Conservation (phyloP, 2,888 invertebrate species). For the Drosophila imparisetae region DNA sequence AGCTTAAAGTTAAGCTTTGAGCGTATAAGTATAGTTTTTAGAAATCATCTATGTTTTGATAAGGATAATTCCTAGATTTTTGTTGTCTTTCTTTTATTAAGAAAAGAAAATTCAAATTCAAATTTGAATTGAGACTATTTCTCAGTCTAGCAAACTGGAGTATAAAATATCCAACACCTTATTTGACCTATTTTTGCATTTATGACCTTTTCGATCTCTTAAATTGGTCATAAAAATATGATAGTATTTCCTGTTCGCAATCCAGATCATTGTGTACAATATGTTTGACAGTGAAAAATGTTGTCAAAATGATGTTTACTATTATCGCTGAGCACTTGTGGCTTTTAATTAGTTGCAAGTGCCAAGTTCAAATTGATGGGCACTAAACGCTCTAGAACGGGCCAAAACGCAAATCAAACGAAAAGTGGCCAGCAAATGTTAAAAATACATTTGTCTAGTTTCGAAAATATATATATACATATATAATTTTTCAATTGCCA, state of each 20-base stretch:
- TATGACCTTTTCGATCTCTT: neutral
- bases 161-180: neutral
- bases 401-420: constrained; percentile 32
- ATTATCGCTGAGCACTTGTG: constrained; percentile 28
- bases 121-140: neutral
- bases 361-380: constrained; percentile 51
- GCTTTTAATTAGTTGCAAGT: constrained; percentile 24
- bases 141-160: neutral
- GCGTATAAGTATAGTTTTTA: neutral
- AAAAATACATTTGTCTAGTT: constrained; percentile 66
- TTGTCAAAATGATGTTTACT: neutral
- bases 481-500: constrained; percentile 54
- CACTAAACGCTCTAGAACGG: constrained; percentile 34
- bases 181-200: neutral
- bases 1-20: neutral
- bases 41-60: neutral
- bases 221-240: neutral
- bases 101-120: too few species aligned
- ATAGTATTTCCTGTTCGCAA: neutral
- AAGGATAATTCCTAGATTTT: neutral
- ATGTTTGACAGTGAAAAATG: neutral
- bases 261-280: neutral
- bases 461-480: constrained; percentile 33
- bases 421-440: constrained; percentile 43
- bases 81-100: neutral